Evolutionary conservation across 2,888 invertebrate genomes (phyloP), one percentile per base, ranked within the genome.

Genomic region (Drosophila recens): DNA sequence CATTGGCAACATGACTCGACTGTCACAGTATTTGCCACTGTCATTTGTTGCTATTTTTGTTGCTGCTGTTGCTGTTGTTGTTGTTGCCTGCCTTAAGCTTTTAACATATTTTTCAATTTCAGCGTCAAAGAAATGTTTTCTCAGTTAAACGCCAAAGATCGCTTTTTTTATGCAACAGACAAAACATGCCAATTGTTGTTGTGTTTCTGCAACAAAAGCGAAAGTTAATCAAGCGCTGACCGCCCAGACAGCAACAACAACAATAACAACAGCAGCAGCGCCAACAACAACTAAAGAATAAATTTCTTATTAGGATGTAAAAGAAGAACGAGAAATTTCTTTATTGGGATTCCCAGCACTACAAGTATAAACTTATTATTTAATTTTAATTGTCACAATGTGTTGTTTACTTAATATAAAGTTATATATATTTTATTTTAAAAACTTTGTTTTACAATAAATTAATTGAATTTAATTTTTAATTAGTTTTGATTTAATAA

Each of bases 61-160:
- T n/a, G n/a, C n/a, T n/a, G n/a, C n/a, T n/a, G 62, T 4, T 58
- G 34, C 6, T 69, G 62, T 46, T 68, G 63, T 65, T 78, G 61
- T 52, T 66, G 54, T 33, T 56, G 54, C 52, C 40, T 65, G 84
- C 84, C 82, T 72, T 70, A 76, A 82, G 85, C 89, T 79, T 67
- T 89, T 85, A 85, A 82, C 81, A 88, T 86, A 84, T 89, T 79
- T 84, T 82, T 74, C 64, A 75, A 73, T 75, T 71, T 68, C 71
- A 73, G 74, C 53, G 70, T 71, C 67, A 71, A 59, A 75, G 72
- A 80, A 87, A 82, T 78, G 67, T 75, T 79, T 70, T 66, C 53
- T 64, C 75, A 67, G 54, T 66, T 59, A 65, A n/a, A 72, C 67
- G 79, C 67, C 75, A 73, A 48, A 80, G 72, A 73, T 77, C 78